Conservation (phyloP, 2,113 vertebrate genomes). For the Melanerpes formicivorus region DNA sequence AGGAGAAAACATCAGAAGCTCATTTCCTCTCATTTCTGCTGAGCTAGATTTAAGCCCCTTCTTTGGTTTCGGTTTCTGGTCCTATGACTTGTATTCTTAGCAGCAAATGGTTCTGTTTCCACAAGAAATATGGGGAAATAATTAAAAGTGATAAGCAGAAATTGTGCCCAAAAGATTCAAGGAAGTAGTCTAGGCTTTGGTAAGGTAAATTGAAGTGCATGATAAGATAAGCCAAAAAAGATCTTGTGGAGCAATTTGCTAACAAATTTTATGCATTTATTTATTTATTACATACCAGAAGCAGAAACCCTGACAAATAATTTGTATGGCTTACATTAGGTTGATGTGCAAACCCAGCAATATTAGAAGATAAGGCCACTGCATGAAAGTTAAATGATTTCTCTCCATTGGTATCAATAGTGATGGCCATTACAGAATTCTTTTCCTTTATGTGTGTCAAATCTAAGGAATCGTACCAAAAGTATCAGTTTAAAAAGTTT, state of each 20-base stretch:
- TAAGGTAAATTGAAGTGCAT: background rate
- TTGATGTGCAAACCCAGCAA: background rate
- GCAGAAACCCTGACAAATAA: background rate
- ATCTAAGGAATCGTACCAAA: background rate
- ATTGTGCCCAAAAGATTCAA: background rate
- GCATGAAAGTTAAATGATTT: background rate
- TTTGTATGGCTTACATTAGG: background rate
- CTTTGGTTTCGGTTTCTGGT: background rate
- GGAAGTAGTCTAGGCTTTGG: background rate
- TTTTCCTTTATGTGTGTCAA: background rate
- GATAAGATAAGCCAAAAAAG: background rate
- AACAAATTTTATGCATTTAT: background rate
- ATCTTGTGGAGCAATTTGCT: background rate
- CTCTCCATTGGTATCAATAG: background rate
- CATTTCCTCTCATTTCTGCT: background rate
- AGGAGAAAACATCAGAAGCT: background rate
- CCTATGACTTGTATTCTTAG: background rate
- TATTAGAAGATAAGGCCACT: background rate
- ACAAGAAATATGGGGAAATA: background rate
- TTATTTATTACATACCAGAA: background rate
- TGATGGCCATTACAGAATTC: background rate
- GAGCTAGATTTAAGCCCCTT: background rate
- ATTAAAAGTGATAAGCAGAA: background rate
- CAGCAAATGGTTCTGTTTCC: background rate
- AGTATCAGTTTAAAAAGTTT: background rate